These are phyloP conservation scores for Brenthis hecate DNA, from an alignment of 2,888 invertebrate genomes.

Conservation along the genomic window DNA sequence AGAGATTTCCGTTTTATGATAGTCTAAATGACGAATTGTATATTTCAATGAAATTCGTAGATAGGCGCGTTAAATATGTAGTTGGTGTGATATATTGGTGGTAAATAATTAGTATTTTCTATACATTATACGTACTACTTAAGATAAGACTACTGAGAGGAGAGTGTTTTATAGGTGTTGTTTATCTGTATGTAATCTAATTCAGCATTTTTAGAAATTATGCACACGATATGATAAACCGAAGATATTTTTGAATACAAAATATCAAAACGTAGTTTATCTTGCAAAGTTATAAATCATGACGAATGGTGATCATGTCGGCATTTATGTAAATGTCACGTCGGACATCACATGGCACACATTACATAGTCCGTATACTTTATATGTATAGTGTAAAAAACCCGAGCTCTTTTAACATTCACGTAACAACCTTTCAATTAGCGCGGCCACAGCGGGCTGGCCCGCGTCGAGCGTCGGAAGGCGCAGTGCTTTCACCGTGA, in stretches of 20 bases:
- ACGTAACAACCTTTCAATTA: constrained; percentile 48
- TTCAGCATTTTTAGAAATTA: too few species aligned
- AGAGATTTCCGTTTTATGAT: constrained; percentile 18
- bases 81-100: too few species aligned
- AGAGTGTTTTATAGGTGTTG: too few species aligned
- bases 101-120: too few species aligned
- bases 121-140: too few species aligned
- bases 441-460: constrained; percentile 49
- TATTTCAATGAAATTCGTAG: neutral
- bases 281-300: constrained; percentile 1
- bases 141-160: too few species aligned
- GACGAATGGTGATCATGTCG: neutral
- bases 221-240: too few species aligned
- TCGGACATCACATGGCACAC: neutral
- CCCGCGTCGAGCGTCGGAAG: constrained; percentile 44
- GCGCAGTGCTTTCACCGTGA: constrained; percentile 60
- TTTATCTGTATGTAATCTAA: too few species aligned
- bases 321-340: constrained; percentile 3
- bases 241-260: neutral
- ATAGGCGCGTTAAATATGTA: too few species aligned
- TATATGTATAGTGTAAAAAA: constrained; percentile 20
- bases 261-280: neutral
- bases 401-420: constrained; percentile 23
- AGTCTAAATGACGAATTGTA: neutral
- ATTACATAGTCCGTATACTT: constrained; percentile 2